Evolutionary conservation across 1,140 invertebrate genomes (phyloP).

Genomic region (Danaus melanippus): DNA sequence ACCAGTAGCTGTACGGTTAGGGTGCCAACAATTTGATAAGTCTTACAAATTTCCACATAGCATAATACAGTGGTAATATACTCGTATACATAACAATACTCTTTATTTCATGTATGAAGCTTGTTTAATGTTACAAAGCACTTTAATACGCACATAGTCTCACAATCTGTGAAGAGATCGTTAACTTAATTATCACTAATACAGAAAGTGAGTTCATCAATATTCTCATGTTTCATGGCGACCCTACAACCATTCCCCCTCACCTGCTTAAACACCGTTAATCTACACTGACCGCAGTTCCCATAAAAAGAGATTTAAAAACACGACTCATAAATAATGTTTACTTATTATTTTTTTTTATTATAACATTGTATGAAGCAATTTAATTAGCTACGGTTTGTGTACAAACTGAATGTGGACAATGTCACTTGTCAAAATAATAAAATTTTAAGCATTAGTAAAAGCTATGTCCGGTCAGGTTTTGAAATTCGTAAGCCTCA

Average conservation of each 20-base stretch:
- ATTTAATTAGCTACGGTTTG: slow-evolving; percentile 57
- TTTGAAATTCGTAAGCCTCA: no score
- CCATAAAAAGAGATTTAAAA: slow-evolving; percentile 67
- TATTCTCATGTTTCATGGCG: not conserved
- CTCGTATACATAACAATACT: no score
- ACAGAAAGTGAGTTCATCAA: no score
- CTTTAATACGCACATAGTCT: no score
- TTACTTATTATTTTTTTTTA: slow-evolving; percentile 47
- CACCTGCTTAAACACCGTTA: slow-evolving; percentile 56
- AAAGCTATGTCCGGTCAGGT: no score
- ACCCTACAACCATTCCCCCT: slow-evolving; percentile 20
- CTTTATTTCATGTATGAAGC: no score
- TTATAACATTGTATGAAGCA: slow-evolving; percentile 45
- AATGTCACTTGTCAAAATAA: slow-evolving; percentile 19
- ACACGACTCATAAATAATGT: slow-evolving; percentile 58
- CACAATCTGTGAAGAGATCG: no score
- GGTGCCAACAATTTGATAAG: slow-evolving; percentile 1
- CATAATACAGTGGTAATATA: no score
- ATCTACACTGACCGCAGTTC: slow-evolving; percentile 54
- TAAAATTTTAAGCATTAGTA: no score
- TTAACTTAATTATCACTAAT: no score
- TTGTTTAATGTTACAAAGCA: no score
- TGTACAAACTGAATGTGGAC: slow-evolving; percentile 5
- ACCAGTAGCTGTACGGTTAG: slow-evolving; percentile 7
- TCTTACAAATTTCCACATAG: no score